Evolutionary conservation across 1,140 invertebrate genomes (phyloP).

Genomic region (Magallana gigas): DNA sequence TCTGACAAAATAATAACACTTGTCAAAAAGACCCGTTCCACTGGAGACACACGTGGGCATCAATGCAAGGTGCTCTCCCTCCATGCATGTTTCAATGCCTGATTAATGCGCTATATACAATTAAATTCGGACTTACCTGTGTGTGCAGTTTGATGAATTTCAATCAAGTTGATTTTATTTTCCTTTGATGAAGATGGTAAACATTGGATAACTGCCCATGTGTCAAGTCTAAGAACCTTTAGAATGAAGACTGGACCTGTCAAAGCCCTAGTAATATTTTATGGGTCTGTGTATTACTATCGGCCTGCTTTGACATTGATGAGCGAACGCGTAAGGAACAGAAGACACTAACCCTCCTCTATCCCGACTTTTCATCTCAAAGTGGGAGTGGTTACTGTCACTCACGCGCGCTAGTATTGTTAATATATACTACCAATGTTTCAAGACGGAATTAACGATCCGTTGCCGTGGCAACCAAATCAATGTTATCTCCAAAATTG

Average conservation of each 20-base stretch:
- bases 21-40: constrained; percentile 37
- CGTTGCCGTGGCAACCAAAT: constrained; percentile 37
- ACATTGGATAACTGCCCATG: constrained; percentile 56
- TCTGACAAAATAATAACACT: constrained; percentile 43
- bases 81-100: constrained; percentile 28
- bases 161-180: constrained; percentile 50
- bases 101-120: constrained; percentile 23
- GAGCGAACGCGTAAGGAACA: constrained; percentile 48
- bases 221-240: constrained; percentile 54
- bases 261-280: constrained; percentile 57
- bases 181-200: constrained; percentile 49
- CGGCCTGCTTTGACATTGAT: constrained; percentile 57
- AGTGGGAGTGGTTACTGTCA: constrained; percentile 53
- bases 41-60: constrained; percentile 13
- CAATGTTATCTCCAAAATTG: constrained; percentile 40
- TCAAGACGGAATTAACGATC: constrained; percentile 43
- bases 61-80: not conserved
- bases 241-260: constrained; percentile 52
- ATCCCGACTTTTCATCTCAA: constrained; percentile 45
- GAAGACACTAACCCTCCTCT: constrained; percentile 45
- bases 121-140: constrained; percentile 51
- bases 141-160: constrained; percentile 42
- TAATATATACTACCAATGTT: constrained; percentile 53
- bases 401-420: constrained; percentile 53
- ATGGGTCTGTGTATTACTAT: constrained; percentile 58